Percentiles rank a stretch among this genome's conserved stretches.
phyloP scores from a whole-genome alignment of 2,797 vertebrate species.

The Cynopterus sphinx region DNA sequence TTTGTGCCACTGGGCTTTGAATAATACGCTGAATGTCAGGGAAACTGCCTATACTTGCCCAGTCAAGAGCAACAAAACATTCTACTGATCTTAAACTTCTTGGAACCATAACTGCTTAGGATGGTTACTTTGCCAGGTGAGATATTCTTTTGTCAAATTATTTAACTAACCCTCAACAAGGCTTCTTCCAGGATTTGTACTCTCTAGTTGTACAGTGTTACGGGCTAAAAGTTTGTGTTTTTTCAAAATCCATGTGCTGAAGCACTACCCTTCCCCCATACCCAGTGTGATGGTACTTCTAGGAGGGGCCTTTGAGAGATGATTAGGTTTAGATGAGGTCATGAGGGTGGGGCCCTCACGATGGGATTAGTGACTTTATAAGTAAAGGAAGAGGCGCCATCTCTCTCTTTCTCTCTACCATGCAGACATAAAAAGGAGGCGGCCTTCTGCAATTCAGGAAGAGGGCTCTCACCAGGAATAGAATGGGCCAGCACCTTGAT shows the following conservation, averaged over 20 bases:
- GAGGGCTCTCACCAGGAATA: background rate
- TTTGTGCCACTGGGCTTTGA: background rate
- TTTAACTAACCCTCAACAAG: background rate
- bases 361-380: background rate
- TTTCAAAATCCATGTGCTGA: background rate
- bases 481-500: background rate
- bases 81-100: background rate
- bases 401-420: background rate
- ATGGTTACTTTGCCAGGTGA: background rate
- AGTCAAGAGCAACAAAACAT: background rate
- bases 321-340: background rate
- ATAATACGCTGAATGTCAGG: background rate
- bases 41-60: background rate
- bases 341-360: background rate
- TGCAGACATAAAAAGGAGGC: background rate
- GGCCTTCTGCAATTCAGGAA: background rate
- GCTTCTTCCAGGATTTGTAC: conserved; percentile 1
- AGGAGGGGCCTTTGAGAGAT: background rate
- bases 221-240: background rate
- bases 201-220: background rate
- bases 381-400: background rate
- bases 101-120: background rate
- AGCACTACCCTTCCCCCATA: background rate
- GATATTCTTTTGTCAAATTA: background rate
- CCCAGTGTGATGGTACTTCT: background rate